Conservation (phyloP, 2,888 invertebrate species). For the Harpalus rubripes region DNA sequence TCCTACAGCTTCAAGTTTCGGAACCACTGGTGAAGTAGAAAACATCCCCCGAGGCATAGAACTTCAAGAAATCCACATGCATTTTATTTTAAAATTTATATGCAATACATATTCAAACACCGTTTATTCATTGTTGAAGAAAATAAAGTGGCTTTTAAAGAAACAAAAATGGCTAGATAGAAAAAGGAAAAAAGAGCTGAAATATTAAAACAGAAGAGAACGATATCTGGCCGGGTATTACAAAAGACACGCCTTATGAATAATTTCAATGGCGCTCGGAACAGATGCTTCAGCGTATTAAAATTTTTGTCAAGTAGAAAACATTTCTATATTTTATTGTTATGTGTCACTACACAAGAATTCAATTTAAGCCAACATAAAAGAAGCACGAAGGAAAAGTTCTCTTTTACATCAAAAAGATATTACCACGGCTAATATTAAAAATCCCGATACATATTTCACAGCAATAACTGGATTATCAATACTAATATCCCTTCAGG, state of each 20-base stretch:
- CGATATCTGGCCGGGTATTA: constrained; percentile 14
- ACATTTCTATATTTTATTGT: constrained; percentile 60
- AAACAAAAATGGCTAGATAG: not conserved
- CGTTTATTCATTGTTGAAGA: constrained; percentile 2
- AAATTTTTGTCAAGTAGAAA: constrained; percentile 54
- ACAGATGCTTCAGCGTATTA: constrained; percentile 51
- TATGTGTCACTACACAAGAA: constrained; percentile 52
- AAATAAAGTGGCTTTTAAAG: constrained; percentile 1
- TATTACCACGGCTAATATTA: constrained; percentile 45
- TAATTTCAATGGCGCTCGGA: constrained; percentile 46
- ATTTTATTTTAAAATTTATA: constrained; percentile 17
- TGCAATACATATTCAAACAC: constrained; percentile 2
- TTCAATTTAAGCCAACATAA: constrained; percentile 54
- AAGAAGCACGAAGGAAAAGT: constrained; percentile 10
- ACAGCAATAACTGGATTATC: constrained; percentile 24
- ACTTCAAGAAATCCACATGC: not conserved
- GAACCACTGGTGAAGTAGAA: not conserved
- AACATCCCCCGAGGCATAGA: not conserved
- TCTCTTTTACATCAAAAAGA: constrained; percentile 51
- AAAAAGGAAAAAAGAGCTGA: constrained; percentile 22
- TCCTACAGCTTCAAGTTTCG: not conserved
- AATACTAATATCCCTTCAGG: constrained; percentile 16
- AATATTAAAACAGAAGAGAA: constrained; percentile 35
- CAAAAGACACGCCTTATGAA: constrained; percentile 42
- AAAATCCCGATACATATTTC: constrained; percentile 39